Conservation (phyloP, 2,888 invertebrate species). For the Drosophila atroscutellata region DNA sequence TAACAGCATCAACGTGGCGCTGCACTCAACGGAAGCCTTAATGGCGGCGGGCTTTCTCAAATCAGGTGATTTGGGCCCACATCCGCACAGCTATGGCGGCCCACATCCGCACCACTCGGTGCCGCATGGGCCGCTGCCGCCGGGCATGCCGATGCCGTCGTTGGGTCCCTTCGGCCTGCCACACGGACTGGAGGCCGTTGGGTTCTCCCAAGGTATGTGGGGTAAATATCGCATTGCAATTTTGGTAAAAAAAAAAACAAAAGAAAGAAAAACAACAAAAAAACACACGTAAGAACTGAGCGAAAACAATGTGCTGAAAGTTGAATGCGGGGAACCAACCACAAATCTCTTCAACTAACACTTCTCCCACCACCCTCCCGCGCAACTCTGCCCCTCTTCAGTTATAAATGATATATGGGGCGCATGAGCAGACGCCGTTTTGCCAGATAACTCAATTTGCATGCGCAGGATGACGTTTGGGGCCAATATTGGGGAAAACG, state of each 20-base stretch:
- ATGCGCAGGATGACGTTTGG: constrained; percentile 29
- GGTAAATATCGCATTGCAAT: constrained; percentile 84
- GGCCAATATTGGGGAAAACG: constrained; percentile 1
- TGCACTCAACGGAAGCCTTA: constrained; percentile 85
- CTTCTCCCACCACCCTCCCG: no score
- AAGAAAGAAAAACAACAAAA: constrained; percentile 12
- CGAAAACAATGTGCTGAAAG: constrained; percentile 67
- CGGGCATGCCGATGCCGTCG: constrained; percentile 85
- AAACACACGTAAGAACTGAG: constrained; percentile 8
- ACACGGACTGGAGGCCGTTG: constrained; percentile 85
- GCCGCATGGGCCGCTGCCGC: constrained; percentile 85
- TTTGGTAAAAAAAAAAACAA: constrained; percentile 64
- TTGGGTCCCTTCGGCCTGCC: constrained; percentile 85
- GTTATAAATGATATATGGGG: constrained; percentile 26
- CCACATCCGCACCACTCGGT: constrained; percentile 85
- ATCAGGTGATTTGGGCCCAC: constrained; percentile 84
- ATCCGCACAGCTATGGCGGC: constrained; percentile 85
- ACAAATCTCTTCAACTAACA: background rate
- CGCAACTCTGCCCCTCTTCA: background rate
- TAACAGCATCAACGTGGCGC: constrained; percentile 84
- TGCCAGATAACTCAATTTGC: constrained; percentile 81
- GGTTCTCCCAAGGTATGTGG: constrained; percentile 86
- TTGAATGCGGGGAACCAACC: constrained; percentile 9
- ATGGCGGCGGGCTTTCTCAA: constrained; percentile 85
- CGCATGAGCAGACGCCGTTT: constrained; percentile 7